Evolutionary conservation across 2,113 vertebrate genomes (phyloP).

Genomic region (Corvus moneduloides): DNA sequence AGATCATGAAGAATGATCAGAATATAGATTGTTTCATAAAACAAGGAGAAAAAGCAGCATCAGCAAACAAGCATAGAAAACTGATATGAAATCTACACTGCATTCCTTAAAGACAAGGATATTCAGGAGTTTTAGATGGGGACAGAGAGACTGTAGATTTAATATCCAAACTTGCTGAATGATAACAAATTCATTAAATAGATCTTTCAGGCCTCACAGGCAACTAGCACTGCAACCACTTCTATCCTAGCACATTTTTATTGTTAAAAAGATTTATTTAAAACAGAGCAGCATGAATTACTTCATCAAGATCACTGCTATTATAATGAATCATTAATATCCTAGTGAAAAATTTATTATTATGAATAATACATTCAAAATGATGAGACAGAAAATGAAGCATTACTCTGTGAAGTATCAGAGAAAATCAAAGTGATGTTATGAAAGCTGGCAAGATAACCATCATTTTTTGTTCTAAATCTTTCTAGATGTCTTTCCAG

Average conservation of each 20-base stretch:
- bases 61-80: background rate
- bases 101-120: background rate
- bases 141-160: background rate
- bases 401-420: conserved; percentile 46
- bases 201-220: background rate
- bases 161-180: background rate
- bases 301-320: conserved; percentile 66
- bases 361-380: conserved; percentile 70
- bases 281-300: conserved; percentile 31
- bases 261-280: conserved; percentile 66
- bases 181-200: conserved; percentile 2
- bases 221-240: background rate
- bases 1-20: background rate
- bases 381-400: conserved; percentile 69
- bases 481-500: background rate
- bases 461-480: background rate
- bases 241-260: conserved; percentile 62
- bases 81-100: background rate
- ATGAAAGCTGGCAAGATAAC: background rate
- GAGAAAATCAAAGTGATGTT: conserved; percentile 18
- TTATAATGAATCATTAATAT: conserved; percentile 76
- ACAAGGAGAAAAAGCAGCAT: background rate
- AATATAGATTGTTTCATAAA: background rate
- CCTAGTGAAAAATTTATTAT: conserved; percentile 68
- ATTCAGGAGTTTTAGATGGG: background rate